Evolutionary conservation across 2,888 invertebrate species (phyloP), one percentile per base, ranked within the genome.

Genomic region (Pristionchus exspectatus): DNA sequence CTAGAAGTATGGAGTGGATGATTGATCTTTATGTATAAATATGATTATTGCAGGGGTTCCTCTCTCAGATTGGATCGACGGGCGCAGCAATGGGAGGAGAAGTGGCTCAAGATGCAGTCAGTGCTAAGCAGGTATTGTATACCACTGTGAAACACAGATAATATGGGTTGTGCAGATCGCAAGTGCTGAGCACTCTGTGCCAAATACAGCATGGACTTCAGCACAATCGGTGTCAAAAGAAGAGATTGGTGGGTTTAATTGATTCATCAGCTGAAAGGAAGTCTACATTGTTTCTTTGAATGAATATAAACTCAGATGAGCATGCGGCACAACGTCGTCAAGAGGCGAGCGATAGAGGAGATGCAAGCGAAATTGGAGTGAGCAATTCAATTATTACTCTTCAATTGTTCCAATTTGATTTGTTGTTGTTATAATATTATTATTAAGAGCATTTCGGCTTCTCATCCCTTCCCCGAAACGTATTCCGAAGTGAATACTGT

Each of bases 271-370:
- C 2, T 38, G 30, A 30, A 18, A 44, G n/a, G 30, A 1, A 44
- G 44, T 2, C 3, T 4, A n/a, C 24, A 38, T 33, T 21, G 33
- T 74, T 38, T 33, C 33, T 74, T n/a, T 74, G 44, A 30, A 30
- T 69, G 16, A 27, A 69, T 0, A 38, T 50, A 50, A 27, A 30
- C 50, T 44, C 18, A 77, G 77, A 77, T 77, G 77, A 21, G 50
- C 77, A 77, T 21, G 38, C 77, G 77, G 44, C 44, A 44, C 74
- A 38, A 12, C 74, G 74, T 74, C 33, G 74, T 74, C 30, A 33
- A 14, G 74, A 74, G 33, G 77, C 77, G 24, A 77, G 77, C n/a
- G 77, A 77, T 24, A 24, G 77, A n/a, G 77, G 77, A 50, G 77
- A 77, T 44, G 44, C 44, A 33, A 77, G 77, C 44, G 50, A 44